Evolutionary conservation across 2,113 vertebrate genomes (phyloP), one percentile per base, ranked within the genome.

Genomic region (Crotalus horridus): DNA sequence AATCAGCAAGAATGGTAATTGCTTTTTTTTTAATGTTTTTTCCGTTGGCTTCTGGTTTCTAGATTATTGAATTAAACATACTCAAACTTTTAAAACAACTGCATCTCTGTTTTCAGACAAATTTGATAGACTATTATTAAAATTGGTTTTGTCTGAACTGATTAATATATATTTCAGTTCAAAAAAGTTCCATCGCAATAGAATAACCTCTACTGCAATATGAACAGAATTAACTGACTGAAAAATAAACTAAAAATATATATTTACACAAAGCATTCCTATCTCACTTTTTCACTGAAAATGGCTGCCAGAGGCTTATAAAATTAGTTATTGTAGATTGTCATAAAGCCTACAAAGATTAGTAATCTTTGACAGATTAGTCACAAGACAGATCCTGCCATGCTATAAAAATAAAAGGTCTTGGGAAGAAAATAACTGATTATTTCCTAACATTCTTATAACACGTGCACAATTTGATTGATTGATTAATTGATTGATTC

Each of bases 1-100:
- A 23, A 94, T 1, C 88, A 95, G 86, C 85, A 81, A 91, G 88
- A 69, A 55, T 69, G 90, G 26, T 6, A 88, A 39, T 7, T 64
- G 81, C 33, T 94, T 90, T 3, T 0, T 46, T 12, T 39, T 39
- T 39, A 39, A 12, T 85, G 85, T 53, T 43, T n/a, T 10, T 43
- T 85, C 56, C 23, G 53, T 53, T 87, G 56, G 91, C 94, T 94
- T 33, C 8, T 90, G 90, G 92, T 55, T 87, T 92, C 48, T n/a
- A 87, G 85, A 90, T 69, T 91, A 43, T 2, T 0, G 54, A n/a
- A 87, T 93, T 54, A 85, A 91, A 29, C 26, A 81, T 56, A 89
- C 85, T 12, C 15, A 89, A 58, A 89, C 3, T 88, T 92, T 93
- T 56, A 88, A 91, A 85, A 69, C 85, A 90, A 90, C 33, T 39